Percentiles rank a stretch among this genome's conserved stretches.
Evolutionary conservation across 2,888 invertebrate species (phyloP).

Genomic region (Deilephila porcellus): DNA sequence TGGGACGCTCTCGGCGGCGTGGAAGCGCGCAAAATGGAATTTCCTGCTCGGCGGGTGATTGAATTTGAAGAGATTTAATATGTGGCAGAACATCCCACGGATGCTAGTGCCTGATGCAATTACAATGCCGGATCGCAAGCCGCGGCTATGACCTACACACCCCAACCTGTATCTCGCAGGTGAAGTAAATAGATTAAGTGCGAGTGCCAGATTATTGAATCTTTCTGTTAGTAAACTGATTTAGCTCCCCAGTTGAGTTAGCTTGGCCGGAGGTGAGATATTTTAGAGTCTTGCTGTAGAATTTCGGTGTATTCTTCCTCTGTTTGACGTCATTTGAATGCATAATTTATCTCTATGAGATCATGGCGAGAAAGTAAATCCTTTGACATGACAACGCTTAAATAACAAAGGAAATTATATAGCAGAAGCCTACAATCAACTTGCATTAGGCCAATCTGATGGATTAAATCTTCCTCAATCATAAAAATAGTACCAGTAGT

Average conservation of each 20-base stretch:
- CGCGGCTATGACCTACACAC: neutral
- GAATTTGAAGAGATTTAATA: slow-evolving; percentile 40
- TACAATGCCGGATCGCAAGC: neutral
- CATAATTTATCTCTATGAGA: no score
- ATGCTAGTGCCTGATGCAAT: slow-evolving; percentile 6
- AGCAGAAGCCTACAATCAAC: no score
- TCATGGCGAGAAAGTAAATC: no score
- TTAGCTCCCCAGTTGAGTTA: neutral
- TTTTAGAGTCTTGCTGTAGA: neutral
- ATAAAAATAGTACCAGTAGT: no score
- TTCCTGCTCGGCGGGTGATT: slow-evolving; percentile 35
- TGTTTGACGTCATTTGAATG: no score
- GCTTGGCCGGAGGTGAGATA: neutral
- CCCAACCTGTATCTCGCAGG: neutral
- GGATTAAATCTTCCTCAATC: no score
- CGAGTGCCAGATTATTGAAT: neutral
- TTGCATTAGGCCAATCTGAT: no score
- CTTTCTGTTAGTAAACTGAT: neutral
- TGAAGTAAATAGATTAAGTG: neutral
- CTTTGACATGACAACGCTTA: no score
- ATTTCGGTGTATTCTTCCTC: neutral
- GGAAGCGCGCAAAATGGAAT: slow-evolving; percentile 23
- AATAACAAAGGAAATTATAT: no score
- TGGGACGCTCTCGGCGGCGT: neutral
- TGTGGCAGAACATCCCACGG: neutral